phyloP scores from a whole-genome alignment of 1,140 invertebrate genomes.

The Adoxophyes honmai region DNA sequence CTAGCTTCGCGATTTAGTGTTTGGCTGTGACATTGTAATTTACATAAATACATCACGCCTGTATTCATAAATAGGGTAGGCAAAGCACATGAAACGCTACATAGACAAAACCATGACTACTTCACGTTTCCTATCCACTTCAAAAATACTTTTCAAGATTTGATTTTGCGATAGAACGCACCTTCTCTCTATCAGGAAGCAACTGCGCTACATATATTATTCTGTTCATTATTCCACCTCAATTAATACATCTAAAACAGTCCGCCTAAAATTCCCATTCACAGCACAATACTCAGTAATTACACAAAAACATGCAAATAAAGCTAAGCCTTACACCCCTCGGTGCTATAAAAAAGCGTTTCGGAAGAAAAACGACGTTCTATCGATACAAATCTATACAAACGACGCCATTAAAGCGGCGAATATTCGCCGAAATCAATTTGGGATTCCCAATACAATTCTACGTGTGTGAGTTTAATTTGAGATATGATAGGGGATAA shows the following conservation, averaged over 20 bases:
- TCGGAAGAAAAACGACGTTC: not conserved
- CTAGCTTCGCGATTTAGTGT: not conserved
- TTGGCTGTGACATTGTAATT: not conserved
- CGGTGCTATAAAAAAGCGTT: not conserved
- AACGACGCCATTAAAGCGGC: not conserved
- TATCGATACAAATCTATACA: constrained; percentile 1
- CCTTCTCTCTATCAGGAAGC: too few species aligned
- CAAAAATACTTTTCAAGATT: not conserved
- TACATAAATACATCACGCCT: not conserved
- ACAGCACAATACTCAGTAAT: not conserved
- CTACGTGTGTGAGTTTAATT: too few species aligned
- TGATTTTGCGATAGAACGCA: too few species aligned
- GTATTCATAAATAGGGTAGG: too few species aligned
- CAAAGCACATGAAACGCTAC: too few species aligned
- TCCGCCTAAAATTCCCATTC: not conserved
- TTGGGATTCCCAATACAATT: not conserved
- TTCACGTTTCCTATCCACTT: too few species aligned
- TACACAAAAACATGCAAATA: not conserved
- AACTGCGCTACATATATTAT: too few species aligned
- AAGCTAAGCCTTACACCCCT: not conserved
- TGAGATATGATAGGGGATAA: too few species aligned
- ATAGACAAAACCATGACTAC: too few species aligned
- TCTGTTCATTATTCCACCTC: too few species aligned
- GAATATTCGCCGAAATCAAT: constrained; percentile 2
- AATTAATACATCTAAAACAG: not conserved